Evolutionary conservation across 2,113 vertebrate species (phyloP), one percentile per base, ranked within the genome.

Genomic region (Conger conger): DNA sequence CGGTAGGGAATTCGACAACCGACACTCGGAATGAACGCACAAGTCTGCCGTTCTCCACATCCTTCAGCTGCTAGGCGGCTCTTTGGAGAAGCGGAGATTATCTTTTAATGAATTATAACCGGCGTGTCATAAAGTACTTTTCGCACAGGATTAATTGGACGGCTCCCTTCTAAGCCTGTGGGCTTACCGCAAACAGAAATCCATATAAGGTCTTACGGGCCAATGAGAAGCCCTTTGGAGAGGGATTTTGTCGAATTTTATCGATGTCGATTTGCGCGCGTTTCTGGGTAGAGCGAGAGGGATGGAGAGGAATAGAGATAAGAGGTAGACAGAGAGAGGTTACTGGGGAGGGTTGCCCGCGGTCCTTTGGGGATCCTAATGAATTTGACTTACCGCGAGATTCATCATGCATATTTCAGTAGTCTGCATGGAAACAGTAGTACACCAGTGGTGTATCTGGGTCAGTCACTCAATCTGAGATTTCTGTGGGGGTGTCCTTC

Each of bases 321-420:
- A 20, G 60, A 20, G 40, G 15, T 7, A 50, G 16, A 78, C 1
- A 20, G n/a, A 78, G 76, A 38, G 76, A 38, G 37, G 76, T 38
- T 38, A 36, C 76, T 38, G 20, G 36, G 36, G 76, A 20, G 37
- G 37, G 37, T 23, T 37, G 76, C 16, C 76, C 38, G 33, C 76
- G 20, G 18, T 78, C 76, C 76, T 78, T 23, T 1, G 76, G 76
- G 76, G 8, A 78, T 78, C 35, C 35, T 68, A 30, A 68, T 73
- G n/a, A 33, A 73, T 73, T 73, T 73, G 6, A 33, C 68, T 33
- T 5, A 73, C 68, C 68, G n/a, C 3, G 27, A 73, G 76, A 38
- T 36, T 78, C 76, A 78, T 78, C 76, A 78, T 78, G 16, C 36
- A 78, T 78, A 78, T 78, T 78, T 78, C 30, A 78, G 35, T 37